Conservation (phyloP, 2,797 vertebrate genomes). For the Adrianichthys oophorus region DNA sequence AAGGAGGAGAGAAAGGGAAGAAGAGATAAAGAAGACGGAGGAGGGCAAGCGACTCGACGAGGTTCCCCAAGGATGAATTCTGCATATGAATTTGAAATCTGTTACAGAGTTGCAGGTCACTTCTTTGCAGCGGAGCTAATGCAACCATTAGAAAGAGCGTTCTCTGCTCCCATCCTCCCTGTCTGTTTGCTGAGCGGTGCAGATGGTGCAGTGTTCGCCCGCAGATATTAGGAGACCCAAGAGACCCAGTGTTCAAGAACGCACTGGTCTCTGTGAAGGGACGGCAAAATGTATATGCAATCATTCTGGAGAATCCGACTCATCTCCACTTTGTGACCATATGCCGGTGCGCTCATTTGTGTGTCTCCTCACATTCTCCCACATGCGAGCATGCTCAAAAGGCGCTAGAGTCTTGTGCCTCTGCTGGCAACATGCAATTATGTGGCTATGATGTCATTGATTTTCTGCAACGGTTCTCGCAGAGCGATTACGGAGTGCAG, state of each 20-base stretch:
- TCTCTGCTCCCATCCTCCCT: slow-evolving; percentile 28
- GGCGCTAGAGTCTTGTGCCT: slow-evolving; percentile 58
- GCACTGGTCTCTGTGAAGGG: slow-evolving; percentile 27
- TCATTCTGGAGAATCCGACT: too few species aligned
- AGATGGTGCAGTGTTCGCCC: slow-evolving; percentile 75
- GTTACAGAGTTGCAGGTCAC: slow-evolving; percentile 67
- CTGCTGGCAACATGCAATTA: slow-evolving; percentile 77
- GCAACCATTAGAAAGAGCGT: slow-evolving; percentile 36
- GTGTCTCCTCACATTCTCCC: slow-evolving; percentile 16
- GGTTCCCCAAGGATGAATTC: slow-evolving; percentile 62
- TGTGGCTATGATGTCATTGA: slow-evolving; percentile 83
- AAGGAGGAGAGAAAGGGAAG: slow-evolving; percentile 20
- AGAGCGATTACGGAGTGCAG: slow-evolving; percentile 68
- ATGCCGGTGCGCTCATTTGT: slow-evolving; percentile 29
- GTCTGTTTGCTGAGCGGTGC: slow-evolving; percentile 54
- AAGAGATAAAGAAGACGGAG: slow-evolving; percentile 31
- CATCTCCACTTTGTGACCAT: slow-evolving; percentile 28
- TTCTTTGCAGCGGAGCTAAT: slow-evolving; percentile 56
- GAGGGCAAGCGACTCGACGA: slow-evolving; percentile 30
- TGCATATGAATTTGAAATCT: slow-evolving; percentile 75
- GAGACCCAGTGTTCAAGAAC: slow-evolving; percentile 56
- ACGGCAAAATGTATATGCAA: too few species aligned
- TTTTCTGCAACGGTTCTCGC: slow-evolving; percentile 72
- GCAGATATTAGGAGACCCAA: slow-evolving; percentile 74
- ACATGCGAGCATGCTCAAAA: slow-evolving; percentile 43